Evolutionary conservation across 1,140 invertebrate species (phyloP).

Genomic region (Atopsyche davidsoni): DNA sequence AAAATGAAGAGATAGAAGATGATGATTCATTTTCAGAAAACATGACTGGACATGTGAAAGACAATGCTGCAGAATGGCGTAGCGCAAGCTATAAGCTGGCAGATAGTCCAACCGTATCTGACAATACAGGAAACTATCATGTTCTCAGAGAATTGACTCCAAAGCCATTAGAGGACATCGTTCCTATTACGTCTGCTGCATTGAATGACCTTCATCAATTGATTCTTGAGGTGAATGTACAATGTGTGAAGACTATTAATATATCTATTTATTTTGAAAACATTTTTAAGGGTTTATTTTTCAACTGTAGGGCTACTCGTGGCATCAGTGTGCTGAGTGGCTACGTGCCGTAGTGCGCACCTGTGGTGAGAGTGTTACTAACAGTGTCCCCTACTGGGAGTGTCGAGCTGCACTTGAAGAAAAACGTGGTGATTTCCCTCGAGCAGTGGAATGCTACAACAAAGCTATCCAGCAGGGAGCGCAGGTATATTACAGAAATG

Average conservation of each 20-base stretch:
- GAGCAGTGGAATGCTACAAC: conserved; percentile 51
- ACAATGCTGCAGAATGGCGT: conserved; percentile 23
- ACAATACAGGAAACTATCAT: not conserved
- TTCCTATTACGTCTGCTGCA: conserved; percentile 31
- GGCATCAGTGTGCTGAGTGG: conserved; percentile 50
- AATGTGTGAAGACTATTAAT: not conserved
- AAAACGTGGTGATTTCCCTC: conserved; percentile 44
- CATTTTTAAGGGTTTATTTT: conserved; percentile 8
- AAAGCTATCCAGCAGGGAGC: conserved; percentile 50
- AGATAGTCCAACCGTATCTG: not conserved
- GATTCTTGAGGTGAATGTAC: conserved; percentile 34
- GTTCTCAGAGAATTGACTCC: conserved; percentile 13
- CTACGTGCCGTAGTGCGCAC: conserved; percentile 42
- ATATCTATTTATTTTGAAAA: not conserved
- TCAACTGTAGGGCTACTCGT: conserved; percentile 38
- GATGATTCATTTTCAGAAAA: conserved; percentile 41
- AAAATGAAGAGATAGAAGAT: conserved; percentile 46
- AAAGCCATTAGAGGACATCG: not conserved
- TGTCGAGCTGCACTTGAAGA: conserved; percentile 52
- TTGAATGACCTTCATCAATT: conserved; percentile 36
- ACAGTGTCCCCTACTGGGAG: conserved; percentile 51
- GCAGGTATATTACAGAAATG: conserved; percentile 47
- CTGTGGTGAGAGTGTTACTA: conserved; percentile 35
- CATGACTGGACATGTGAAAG: conserved; percentile 34
- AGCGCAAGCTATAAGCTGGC: conserved; percentile 6